Conservation (phyloP, 2,888 invertebrate species). For the Labia minor region DNA sequence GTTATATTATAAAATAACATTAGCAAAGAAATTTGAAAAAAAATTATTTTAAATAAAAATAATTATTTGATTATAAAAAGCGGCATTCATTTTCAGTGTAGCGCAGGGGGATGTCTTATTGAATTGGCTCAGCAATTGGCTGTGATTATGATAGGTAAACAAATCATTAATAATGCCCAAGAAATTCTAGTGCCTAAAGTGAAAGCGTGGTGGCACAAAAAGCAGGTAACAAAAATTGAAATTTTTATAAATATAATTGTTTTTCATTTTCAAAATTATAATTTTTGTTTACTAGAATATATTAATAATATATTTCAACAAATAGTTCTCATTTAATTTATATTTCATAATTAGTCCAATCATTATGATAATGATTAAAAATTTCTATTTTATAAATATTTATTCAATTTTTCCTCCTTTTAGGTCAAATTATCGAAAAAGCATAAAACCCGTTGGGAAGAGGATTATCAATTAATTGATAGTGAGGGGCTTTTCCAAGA, state of each 20-base stretch:
- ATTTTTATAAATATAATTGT: conserved; percentile 14
- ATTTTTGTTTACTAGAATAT: conserved; percentile 20
- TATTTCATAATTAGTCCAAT: no score
- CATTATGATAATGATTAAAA: no score
- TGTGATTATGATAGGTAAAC: conserved; percentile 49
- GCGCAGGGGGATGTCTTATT: conserved; percentile 45
- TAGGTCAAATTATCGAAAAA: conserved; percentile 30
- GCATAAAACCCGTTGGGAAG: conserved; percentile 39
- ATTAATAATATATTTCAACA: no score
- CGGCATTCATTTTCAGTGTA: conserved; percentile 40
- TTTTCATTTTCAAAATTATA: conserved; percentile 22
- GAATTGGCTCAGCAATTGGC: conserved; percentile 46
- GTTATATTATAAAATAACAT: background rate
- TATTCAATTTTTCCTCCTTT: no score
- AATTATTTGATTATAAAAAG: background rate
- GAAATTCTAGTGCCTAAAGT: conserved; percentile 44
- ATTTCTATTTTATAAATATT: no score
- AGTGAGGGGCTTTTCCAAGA: conserved; percentile 46
- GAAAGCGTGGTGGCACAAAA: conserved; percentile 40
- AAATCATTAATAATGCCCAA: conserved; percentile 46
- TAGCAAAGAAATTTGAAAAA: no score
- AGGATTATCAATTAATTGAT: conserved; percentile 42
- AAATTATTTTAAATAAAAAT: background rate
- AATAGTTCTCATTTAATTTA: no score
- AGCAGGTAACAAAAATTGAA: conserved; percentile 28